These are phyloP conservation scores for Cheilosia impressa DNA, from an alignment of 2,888 invertebrate species.

Conservation along the genomic window DNA sequence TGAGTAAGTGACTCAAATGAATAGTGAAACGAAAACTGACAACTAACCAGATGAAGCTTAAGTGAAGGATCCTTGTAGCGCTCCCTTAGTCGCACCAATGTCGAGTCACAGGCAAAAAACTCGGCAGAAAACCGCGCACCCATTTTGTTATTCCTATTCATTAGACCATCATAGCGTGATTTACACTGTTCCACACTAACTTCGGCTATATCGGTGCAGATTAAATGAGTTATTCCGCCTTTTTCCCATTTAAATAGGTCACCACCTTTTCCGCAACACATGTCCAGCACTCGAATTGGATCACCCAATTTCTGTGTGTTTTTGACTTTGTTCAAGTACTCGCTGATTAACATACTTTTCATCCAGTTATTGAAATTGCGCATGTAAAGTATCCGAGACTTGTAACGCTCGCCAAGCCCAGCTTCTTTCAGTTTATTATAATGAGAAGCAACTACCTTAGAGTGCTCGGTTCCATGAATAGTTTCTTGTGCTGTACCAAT, in stretches of 20 bases:
- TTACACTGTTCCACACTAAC: conserved; percentile 96
- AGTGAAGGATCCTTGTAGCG: conserved; percentile 91
- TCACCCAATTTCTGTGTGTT: conserved; percentile 87
- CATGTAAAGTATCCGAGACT: conserved; percentile 96
- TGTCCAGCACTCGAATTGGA: conserved; percentile 91
- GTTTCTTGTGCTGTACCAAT: background rate
- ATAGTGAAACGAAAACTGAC: conserved; percentile 99
- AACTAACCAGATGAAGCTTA: conserved; percentile 95
- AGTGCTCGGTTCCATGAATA: conserved; percentile 76
- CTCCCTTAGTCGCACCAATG: conserved; percentile 91
- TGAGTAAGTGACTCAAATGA: conserved; percentile 95
- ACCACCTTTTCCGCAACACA: conserved; percentile 99
- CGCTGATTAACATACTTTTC: conserved; percentile 96
- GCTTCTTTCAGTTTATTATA: conserved; percentile 95
- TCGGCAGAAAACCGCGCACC: conserved; percentile 91
- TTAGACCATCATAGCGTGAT: conserved; percentile 91
- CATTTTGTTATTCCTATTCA: conserved; percentile 79
- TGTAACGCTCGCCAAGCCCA: conserved; percentile 90
- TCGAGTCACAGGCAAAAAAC: conserved; percentile 96
- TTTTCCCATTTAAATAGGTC: conserved; percentile 98
- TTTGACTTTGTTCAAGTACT: conserved; percentile 88
- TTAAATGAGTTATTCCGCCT: conserved; percentile 90
- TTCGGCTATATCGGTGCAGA: conserved; percentile 97
- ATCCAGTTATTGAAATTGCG: conserved; percentile 99
- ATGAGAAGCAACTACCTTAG: conserved; percentile 91